Percentiles rank a stretch among this genome's conserved stretches.
phyloP scores from a whole-genome alignment of 1,140 invertebrate genomes.

The Cyclargus thomasi region DNA sequence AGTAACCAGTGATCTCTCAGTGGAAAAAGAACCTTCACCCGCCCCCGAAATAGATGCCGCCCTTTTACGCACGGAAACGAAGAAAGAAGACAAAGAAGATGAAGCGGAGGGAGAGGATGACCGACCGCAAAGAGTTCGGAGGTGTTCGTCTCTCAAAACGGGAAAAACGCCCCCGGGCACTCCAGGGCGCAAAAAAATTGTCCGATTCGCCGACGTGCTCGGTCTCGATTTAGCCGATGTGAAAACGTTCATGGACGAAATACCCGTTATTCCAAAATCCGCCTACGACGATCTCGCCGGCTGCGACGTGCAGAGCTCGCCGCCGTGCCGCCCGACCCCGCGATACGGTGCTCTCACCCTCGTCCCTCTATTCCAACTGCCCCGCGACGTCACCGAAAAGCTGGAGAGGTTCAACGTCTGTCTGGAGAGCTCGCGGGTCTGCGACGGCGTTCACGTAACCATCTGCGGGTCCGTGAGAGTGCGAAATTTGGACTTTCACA shows the following conservation, averaged over 20 bases:
- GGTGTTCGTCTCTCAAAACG: slow-evolving; percentile 91
- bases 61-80: slow-evolving; percentile 43
- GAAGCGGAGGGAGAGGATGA: slow-evolving; percentile 65
- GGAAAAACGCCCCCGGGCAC: slow-evolving; percentile 94
- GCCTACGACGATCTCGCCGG: slow-evolving; percentile 84
- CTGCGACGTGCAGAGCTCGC: slow-evolving; percentile 71
- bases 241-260: slow-evolving; percentile 91
- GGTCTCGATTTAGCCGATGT: slow-evolving; percentile 95
- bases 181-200: slow-evolving; percentile 93
- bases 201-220: slow-evolving; percentile 95
- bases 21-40: slow-evolving; percentile 51
- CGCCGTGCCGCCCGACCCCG: slow-evolving; percentile 48
- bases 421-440: slow-evolving; percentile 88
- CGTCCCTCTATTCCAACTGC: slow-evolving; percentile 89
- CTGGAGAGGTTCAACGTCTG: slow-evolving; percentile 87
- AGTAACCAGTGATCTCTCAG: slow-evolving; percentile 46
- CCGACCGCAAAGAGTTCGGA: slow-evolving; percentile 79
- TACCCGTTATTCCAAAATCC: slow-evolving; percentile 90
- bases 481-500: slow-evolving; percentile 93
- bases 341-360: slow-evolving; percentile 71
- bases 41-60: slow-evolving; percentile 48
- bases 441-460: slow-evolving; percentile 82
- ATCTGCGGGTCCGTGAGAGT: slow-evolving; percentile 92
- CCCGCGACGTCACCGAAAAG: slow-evolving; percentile 84
- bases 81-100: slow-evolving; percentile 36